These are phyloP conservation scores for Pseudomyrmex sp. DNA, from an alignment of 1,140 invertebrate species.

Conservation along the genomic window DNA sequence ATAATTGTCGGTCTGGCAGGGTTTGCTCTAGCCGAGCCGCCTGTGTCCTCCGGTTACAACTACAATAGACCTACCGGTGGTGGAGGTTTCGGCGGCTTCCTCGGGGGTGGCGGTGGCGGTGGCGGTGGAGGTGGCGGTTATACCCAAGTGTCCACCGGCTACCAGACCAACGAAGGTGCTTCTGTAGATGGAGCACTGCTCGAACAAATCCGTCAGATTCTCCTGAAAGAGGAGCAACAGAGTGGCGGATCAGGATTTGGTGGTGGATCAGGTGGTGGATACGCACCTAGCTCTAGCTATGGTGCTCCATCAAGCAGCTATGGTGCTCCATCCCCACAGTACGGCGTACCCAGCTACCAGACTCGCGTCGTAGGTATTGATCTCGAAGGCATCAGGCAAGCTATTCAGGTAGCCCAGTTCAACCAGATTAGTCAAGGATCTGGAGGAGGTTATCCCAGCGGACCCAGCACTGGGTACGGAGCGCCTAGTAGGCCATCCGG, in stretches of 20 bases:
- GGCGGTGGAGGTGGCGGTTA: conserved; percentile 89
- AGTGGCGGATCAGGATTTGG: conserved; percentile 68
- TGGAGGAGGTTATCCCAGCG: conserved; percentile 86
- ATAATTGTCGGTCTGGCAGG: conserved; percentile 88
- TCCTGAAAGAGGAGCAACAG: conserved; percentile 91
- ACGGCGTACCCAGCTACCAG: conserved; percentile 87
- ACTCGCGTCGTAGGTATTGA: conserved; percentile 90
- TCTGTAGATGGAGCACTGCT: conserved; percentile 91
- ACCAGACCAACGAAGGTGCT: conserved; percentile 91
- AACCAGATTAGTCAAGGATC: conserved; percentile 84
- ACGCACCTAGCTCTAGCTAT: conserved; percentile 84
- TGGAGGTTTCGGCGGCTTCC: conserved; percentile 84
- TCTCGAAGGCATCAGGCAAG: conserved; percentile 91
- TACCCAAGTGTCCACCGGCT: conserved; percentile 89
- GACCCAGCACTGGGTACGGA: conserved; percentile 84
- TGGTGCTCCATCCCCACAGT: conserved; percentile 86
- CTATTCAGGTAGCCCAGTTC: conserved; percentile 91
- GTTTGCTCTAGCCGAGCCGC: conserved; percentile 87
- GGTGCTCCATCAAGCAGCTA: conserved; percentile 86
- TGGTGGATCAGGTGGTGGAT: conserved; percentile 73
- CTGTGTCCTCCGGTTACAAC: conserved; percentile 87
- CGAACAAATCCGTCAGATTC: conserved; percentile 92
- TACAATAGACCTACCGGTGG: conserved; percentile 87
- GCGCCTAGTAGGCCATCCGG: conserved; percentile 81
- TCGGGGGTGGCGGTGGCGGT: conserved; percentile 81